Evolutionary conservation across 2,888 invertebrate genomes (phyloP).

Genomic region (Mamestra brassicae): DNA sequence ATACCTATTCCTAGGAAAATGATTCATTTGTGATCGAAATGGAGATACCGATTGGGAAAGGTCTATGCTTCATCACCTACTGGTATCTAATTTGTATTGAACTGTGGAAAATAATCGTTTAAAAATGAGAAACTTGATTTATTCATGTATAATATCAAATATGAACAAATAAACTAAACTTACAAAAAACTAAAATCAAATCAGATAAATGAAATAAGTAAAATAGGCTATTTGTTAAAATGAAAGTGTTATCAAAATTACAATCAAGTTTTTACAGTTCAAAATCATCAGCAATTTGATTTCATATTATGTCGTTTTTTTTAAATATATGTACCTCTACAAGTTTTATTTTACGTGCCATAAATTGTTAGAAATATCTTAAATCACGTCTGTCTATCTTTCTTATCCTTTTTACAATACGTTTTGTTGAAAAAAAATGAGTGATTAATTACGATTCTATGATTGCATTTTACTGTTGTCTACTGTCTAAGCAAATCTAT

Average conservation of each 20-base stretch:
- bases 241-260: neutral
- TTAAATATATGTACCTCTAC: neutral
- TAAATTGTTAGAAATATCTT: conserved; percentile 36
- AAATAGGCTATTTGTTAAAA: too few species aligned
- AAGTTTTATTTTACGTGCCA: conserved; percentile 28
- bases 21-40: neutral
- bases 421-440: conserved; percentile 45
- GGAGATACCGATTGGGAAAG: neutral
- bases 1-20: conserved; percentile 13
- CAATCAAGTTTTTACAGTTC: conserved; percentile 2
- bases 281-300: conserved; percentile 9
- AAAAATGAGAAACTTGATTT: too few species aligned
- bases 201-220: too few species aligned
- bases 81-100: too few species aligned
- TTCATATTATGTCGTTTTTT: neutral
- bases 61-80: neutral
- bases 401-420: conserved; percentile 49
- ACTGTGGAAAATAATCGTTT: too few species aligned
- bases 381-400: conserved; percentile 42
- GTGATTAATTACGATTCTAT: conserved; percentile 64
- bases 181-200: too few species aligned
- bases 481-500: conserved; percentile 57
- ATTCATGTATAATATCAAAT: too few species aligned
- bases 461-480: conserved; percentile 64
- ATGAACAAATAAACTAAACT: too few species aligned